Evolutionary conservation across 2,113 vertebrate species (phyloP).

Genomic region (Elgaria multicarinata): DNA sequence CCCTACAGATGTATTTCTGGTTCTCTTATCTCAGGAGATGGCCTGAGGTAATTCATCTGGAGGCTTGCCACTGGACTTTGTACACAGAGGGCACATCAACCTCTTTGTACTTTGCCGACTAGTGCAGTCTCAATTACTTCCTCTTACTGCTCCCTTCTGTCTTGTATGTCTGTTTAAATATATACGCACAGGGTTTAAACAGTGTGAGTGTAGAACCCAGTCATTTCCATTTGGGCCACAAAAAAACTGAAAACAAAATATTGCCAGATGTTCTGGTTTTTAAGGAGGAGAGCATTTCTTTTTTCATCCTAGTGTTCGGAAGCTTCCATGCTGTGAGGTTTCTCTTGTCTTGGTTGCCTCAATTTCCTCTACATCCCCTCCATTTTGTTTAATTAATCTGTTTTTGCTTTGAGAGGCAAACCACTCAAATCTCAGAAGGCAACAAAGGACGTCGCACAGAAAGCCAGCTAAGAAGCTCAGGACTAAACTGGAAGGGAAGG

Average conservation of each 20-base stretch:
- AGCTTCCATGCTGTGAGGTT: neutral
- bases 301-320: neutral
- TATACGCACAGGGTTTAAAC: neutral
- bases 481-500: neutral
- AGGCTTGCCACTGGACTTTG: slow-evolving; percentile 35
- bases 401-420: neutral
- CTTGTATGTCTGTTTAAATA: neutral
- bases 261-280: neutral
- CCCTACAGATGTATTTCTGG: slow-evolving; percentile 26
- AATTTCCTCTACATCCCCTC: neutral
- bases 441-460: neutral
- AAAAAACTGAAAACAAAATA: slow-evolving; percentile 33
- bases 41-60: slow-evolving; percentile 54
- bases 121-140: slow-evolving; percentile 37
- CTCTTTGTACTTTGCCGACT: neutral
- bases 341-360: neutral
- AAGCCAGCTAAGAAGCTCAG: neutral
- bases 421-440: neutral
- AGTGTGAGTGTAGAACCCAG: neutral
- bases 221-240: slow-evolving; percentile 25
- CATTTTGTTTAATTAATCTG: neutral
- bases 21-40: slow-evolving; percentile 40
- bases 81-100: slow-evolving; percentile 28
- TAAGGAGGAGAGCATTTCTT: slow-evolving; percentile 1
- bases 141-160: slow-evolving; percentile 30